Evolutionary conservation across 2,797 vertebrate genomes (phyloP), one percentile per base, ranked within the genome.

Genomic region (Periparus ater): DNA sequence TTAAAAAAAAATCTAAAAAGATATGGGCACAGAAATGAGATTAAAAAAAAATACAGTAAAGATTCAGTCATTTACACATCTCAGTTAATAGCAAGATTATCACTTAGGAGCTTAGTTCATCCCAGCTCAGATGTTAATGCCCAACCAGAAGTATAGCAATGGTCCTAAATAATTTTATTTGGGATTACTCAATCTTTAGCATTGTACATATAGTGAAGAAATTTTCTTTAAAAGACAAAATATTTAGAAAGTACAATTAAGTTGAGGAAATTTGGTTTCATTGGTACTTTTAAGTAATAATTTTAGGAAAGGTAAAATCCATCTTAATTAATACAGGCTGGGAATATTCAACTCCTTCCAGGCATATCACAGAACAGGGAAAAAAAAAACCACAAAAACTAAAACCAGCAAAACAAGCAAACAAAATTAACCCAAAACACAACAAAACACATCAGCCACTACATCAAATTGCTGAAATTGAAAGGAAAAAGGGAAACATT

Each of bases 311-410:
- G 7, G 20, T 62, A 55, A 11, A 36, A 82, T 47, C 8, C 38
- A 58, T 10, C 6, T 61, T 84, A 47, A 55, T 27, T 23, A 57
- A 42, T 50, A 44, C 7, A 61, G 4, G 7, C 26, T 57, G 12
- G 30, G 54, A 95, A 75, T 61, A 84, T 66, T 88, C 10, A 2
- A 2, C 11, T 87, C 7, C 9, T 66, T 51, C 32, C 27, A 65
- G 7, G 7, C 78, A 44, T 34, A 17, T 30, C 23, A 74, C 10
- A 44, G 32, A 5, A 60, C 7, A 21, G 8, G 1, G 2, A 0
- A 17, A 38, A 57, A 18, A 23, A 38, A 44, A 15, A 6, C 40
- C 27, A 3, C 9, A 2, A 45, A 81, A 57, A 22, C 2, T 4
- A 26, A 61, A 67, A 27, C 1, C 6, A 51, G n/a, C 6, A 78